Percentiles rank a stretch among this genome's conserved stretches.
Conservation (phyloP, 2,888 invertebrate species). For the Drosophila heteroneura region DNA sequence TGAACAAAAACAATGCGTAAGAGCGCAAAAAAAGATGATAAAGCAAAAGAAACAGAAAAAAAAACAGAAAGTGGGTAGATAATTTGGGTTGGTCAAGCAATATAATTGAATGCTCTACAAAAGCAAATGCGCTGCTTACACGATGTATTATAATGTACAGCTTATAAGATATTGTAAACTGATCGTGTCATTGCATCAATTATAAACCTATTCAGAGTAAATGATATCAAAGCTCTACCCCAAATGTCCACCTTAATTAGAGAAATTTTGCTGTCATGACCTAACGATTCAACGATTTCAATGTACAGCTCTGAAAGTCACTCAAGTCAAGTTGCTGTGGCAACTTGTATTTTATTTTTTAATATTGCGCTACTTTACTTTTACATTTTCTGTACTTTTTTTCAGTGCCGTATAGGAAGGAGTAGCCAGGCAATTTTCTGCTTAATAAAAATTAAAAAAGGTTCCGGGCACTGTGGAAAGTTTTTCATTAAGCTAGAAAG, state of each 20-base stretch:
- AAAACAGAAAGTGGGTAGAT: constrained; percentile 21
- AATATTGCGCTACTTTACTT: constrained; percentile 57
- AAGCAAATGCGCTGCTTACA: neutral
- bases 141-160: neutral
- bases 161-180: neutral
- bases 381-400: constrained; percentile 43
- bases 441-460: constrained; percentile 79
- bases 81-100: constrained; percentile 12
- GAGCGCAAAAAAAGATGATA: constrained; percentile 47
- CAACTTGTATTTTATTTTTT: constrained; percentile 28
- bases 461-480: constrained; percentile 63
- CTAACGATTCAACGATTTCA: constrained; percentile 15
- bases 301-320: constrained; percentile 50
- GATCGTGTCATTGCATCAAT: neutral
- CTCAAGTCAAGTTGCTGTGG: constrained; percentile 44
- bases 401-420: constrained; percentile 10
- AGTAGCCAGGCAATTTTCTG: constrained; percentile 69
- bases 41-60: constrained; percentile 42
- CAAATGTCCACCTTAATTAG: neutral
- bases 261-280: constrained; percentile 5
- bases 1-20: constrained; percentile 39
- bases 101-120: constrained; percentile 25
- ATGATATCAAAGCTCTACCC: too few species aligned
- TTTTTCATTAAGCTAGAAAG: constrained; percentile 74
- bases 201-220: neutral